Evolutionary conservation across 2,113 vertebrate genomes (phyloP).

Genomic region (Sitta europaea): DNA sequence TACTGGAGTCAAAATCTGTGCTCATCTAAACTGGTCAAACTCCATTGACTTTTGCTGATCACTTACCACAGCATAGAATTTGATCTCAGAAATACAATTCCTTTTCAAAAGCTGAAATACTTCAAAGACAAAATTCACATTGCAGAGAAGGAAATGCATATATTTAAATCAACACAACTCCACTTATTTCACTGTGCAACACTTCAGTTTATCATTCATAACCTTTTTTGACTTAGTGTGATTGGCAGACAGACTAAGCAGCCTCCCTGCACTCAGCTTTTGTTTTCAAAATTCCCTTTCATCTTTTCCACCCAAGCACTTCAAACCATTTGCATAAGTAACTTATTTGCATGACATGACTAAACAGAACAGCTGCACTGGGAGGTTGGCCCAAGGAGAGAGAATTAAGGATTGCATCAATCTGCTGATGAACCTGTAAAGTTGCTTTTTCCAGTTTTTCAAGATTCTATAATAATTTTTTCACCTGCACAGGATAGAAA

Average conservation of each 20-base stretch:
- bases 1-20: neutral
- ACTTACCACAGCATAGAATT: neutral
- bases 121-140: neutral
- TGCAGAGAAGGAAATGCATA: neutral
- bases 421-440: neutral
- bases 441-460: constrained; percentile 14
- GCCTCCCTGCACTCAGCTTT: neutral
- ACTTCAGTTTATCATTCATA: neutral
- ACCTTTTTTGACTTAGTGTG: neutral
- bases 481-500: constrained; percentile 97
- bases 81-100: neutral
- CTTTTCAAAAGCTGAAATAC: neutral
- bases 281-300: neutral
- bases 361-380: neutral
- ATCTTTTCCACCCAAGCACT: neutral
- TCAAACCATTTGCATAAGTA: neutral
- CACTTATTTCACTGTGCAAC: neutral
- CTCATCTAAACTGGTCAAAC: neutral
- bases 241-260: neutral
- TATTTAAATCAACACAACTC: neutral
- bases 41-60: neutral
- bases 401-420: neutral
- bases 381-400: neutral
- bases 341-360: neutral
- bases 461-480: constrained; percentile 20